Evolutionary conservation across 2,113 vertebrate species (phyloP).

Genomic region (Rhinopomastus cyanomelas): DNA sequence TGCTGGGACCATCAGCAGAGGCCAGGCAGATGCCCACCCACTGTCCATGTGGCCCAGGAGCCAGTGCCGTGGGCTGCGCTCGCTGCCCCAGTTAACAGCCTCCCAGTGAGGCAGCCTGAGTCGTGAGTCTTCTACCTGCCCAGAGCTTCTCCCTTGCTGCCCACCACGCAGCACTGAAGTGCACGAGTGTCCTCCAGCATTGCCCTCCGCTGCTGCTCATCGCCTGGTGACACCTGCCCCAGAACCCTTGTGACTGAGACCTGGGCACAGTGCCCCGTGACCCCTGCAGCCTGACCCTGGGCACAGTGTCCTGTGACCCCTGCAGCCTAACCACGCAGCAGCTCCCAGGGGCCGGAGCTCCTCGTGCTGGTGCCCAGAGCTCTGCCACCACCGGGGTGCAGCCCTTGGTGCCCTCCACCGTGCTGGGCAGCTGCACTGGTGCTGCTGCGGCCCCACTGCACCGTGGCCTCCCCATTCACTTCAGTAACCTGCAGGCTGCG

Average conservation of each 20-base stretch:
- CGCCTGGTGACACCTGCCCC: too few species aligned
- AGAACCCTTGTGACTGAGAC: too few species aligned
- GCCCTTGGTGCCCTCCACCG: neutral
- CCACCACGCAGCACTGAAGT: neutral
- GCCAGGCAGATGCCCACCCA: conserved; percentile 81
- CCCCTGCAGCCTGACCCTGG: too few species aligned
- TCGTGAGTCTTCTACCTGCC: neutral
- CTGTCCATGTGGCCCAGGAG: conserved; percentile 80
- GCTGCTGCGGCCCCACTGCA: neutral
- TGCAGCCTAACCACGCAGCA: conserved; percentile 1
- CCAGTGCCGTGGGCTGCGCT: conserved; percentile 73
- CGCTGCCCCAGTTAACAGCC: neutral
- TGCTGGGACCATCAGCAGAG: conserved; percentile 78
- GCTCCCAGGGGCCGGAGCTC: neutral
- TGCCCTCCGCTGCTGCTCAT: neutral
- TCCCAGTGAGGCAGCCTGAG: conserved; percentile 45
- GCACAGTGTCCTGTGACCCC: too few species aligned
- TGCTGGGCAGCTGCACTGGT: too few species aligned
- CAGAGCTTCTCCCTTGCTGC: too few species aligned
- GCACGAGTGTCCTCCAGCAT: neutral
- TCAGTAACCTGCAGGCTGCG: neutral
- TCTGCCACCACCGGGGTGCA: neutral
- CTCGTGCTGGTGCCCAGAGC: neutral
- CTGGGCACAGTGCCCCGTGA: too few species aligned
- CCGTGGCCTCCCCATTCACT: too few species aligned